Conservation (phyloP, 2,113 vertebrate genomes). For the Otis tarda region DNA sequence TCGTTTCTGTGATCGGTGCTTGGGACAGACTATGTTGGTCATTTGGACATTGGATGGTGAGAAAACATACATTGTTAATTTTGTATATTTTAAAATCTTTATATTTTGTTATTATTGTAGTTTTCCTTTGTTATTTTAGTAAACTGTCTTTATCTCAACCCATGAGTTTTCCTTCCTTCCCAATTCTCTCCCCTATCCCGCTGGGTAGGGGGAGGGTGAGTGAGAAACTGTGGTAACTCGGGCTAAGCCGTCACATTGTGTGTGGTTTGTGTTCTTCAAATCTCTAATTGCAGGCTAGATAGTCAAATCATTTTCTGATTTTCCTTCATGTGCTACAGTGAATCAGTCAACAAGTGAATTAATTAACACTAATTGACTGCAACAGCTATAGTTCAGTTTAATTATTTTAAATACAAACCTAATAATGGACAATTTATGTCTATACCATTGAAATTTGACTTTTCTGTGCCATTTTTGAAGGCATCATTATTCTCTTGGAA, state of each 20-base stretch:
- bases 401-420: slow-evolving; percentile 42
- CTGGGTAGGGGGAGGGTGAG: too few species aligned
- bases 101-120: too few species aligned
- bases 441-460: not conserved
- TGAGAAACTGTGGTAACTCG: too few species aligned
- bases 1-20: too few species aligned
- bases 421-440: slow-evolving; percentile 2
- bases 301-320: slow-evolving; percentile 56
- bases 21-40: too few species aligned
- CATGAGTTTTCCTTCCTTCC: too few species aligned
- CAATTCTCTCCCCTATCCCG: too few species aligned
- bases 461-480: slow-evolving; percentile 18
- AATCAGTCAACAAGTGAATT: slow-evolving; percentile 53
- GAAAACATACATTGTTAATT: too few species aligned
- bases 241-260: not conserved
- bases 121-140: too few species aligned
- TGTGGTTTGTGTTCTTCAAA: slow-evolving; percentile 28
- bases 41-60: too few species aligned
- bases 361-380: slow-evolving; percentile 42
- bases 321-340: slow-evolving; percentile 30
- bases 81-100: too few species aligned
- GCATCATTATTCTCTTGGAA: not conserved
- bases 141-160: too few species aligned
- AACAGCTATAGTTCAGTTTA: slow-evolving; percentile 51
- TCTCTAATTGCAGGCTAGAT: slow-evolving; percentile 26